phyloP scores from a whole-genome alignment of 64 coral and sea anemone genomes.

The Dendrophyllia cribrosa region DNA sequence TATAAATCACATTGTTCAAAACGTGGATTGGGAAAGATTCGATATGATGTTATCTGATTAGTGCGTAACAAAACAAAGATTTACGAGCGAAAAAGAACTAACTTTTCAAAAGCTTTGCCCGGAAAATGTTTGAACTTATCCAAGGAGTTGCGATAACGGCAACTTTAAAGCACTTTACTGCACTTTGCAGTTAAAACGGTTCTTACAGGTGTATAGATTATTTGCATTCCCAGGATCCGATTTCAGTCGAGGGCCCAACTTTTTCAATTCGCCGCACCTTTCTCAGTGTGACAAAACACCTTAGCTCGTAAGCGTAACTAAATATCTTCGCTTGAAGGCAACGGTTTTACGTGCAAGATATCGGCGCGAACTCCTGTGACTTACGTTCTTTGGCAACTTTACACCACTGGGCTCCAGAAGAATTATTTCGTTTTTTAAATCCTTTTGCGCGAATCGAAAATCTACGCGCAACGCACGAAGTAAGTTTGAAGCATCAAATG shows the following conservation, averaged over 20 bases:
- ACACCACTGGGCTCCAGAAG: too few relatives aligned
- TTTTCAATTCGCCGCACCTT: too few relatives aligned
- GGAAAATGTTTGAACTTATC: neutral
- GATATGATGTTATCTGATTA: conserved; percentile 1
- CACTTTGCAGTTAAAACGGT: neutral
- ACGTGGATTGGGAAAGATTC: neutral
- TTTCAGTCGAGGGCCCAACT: neutral
- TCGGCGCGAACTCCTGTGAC: too few relatives aligned
- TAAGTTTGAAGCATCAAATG: too few relatives aligned
- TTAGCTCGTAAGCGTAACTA: neutral
- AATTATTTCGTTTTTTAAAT: too few relatives aligned
- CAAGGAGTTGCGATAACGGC: neutral
- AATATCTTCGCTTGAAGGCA: neutral
- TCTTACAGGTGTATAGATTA: neutral
- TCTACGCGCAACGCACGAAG: too few relatives aligned
- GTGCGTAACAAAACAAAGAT: neutral
- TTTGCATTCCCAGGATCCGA: conserved; percentile 11
- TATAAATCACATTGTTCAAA: neutral
- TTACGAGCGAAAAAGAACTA: neutral
- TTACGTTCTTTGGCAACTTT: too few relatives aligned
- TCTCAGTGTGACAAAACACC: neutral
- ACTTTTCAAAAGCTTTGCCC: neutral
- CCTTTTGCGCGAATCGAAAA: too few relatives aligned
- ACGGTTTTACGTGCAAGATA: neutral
- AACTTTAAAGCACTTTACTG: neutral